Evolutionary conservation across 2,797 vertebrate genomes (phyloP), one percentile per base, ranked within the genome.

Genomic region (Toxotes lorentzi): DNA sequence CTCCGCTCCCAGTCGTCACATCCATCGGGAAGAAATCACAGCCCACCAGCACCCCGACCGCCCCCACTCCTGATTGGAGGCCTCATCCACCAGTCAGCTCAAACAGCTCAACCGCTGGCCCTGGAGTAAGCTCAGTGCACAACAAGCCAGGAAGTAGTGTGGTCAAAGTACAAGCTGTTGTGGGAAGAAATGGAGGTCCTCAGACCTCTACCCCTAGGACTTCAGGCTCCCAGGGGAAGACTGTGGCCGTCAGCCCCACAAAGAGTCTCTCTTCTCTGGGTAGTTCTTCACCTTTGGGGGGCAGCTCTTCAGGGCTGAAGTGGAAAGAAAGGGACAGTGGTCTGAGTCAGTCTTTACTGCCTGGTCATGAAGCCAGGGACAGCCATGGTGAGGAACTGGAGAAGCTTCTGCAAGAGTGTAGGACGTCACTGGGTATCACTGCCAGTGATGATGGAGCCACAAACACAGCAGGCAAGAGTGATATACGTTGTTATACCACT

Each of bases 361-460:
- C 43, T 0, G 7, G 43, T 50, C 80, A 70, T 0, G 78, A 84
- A 67, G 3, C 58, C 16, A 79, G 35, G 41, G 85, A 74, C 17
- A 35, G n/a, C 32, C 79, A 85, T 47, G 67, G 66, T 9, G 80
- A 86, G 64, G 88, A 94, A n/a, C 60, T 94, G 41, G 66, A 86
- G 65, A 89, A 80, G 35, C 88, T 95, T 57, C 73, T 95, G 81
- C 90, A 92, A 58, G 92, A 95, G 76, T 95, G 92, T 76, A 79
- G 78, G 81, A 75, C 76, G 23, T 76, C 90, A 16, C 76, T 95
- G 78, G 93, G 91, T 9, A 50, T 91, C 45, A 3, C 68, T 51
- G 57, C 57, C 50, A 73, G 58, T 59, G 71, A 90, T 43, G 90
- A 92, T 2, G 87, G 30, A 38, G 60, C 84, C 60, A 73, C 66